Percentiles rank a stretch among this genome's conserved stretches.
phyloP scores from a whole-genome alignment of 1,140 invertebrate genomes.

The Diabrotica undecimpunctata region DNA sequence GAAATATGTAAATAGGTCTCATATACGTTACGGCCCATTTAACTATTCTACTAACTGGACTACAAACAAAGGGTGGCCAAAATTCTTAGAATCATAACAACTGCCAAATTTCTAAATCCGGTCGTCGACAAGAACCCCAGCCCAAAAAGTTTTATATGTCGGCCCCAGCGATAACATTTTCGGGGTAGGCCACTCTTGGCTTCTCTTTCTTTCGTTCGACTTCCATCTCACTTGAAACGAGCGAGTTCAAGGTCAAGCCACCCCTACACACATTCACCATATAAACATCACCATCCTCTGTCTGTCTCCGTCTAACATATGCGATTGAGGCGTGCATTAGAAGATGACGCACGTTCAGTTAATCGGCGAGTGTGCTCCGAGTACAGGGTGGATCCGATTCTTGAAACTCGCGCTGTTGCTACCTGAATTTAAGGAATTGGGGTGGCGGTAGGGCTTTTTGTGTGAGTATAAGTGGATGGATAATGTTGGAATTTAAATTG shows the following conservation, averaged over 20 bases:
- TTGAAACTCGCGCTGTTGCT: not conserved
- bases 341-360: conserved; percentile 21
- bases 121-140: conserved; percentile 27
- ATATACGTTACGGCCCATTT: not conserved
- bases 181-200: conserved; percentile 14
- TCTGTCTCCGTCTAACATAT: not conserved
- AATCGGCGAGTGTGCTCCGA: conserved; percentile 20
- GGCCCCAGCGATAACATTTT: conserved; percentile 9
- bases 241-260: conserved; percentile 30
- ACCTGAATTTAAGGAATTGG: no score
- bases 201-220: conserved; percentile 7
- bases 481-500: no score
- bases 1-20: no score
- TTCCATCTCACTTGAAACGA: conserved; percentile 6
- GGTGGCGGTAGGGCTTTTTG: no score
- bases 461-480: no score
- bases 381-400: conserved; percentile 5
- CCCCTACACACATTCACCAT: conserved; percentile 24
- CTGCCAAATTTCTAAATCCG: conserved; percentile 32
- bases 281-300: conserved; percentile 11
- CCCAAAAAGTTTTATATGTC: not conserved
- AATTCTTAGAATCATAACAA: conserved; percentile 34
- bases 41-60: not conserved
- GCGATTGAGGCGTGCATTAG: not conserved
- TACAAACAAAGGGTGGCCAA: conserved; percentile 17